These are phyloP conservation scores for Premnoplex brunnescens DNA, from an alignment of 2,797 vertebrate species.

Conservation along the genomic window DNA sequence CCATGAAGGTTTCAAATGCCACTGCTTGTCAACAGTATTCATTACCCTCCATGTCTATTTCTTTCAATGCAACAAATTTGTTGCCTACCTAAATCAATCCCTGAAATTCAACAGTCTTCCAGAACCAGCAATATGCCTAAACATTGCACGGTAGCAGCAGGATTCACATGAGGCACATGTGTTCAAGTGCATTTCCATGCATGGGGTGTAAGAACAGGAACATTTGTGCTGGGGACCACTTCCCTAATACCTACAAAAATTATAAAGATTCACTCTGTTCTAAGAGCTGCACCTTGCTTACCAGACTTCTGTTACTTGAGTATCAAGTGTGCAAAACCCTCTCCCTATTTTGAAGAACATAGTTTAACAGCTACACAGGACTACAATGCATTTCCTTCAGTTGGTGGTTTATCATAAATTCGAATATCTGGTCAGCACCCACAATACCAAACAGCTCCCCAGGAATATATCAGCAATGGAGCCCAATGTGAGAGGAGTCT, in stretches of 20 bases:
- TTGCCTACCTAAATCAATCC: neutral
- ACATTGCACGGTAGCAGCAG: neutral
- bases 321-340: neutral
- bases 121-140: neutral
- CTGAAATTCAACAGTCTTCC: neutral
- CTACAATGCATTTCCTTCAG: neutral
- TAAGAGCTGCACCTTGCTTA: neutral
- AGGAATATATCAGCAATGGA: neutral
- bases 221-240: neutral
- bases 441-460: neutral
- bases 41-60: neutral
- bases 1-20: neutral
- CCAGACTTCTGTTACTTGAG: neutral
- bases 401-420: neutral
- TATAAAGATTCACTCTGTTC: neutral
- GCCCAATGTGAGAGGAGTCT: neutral
- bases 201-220: neutral
- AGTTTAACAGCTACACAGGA: neutral
- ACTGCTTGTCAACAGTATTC: neutral
- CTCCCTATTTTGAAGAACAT: neutral
- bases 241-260: neutral
- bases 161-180: fast-evolving
- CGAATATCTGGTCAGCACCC: fast-evolving
- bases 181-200: neutral
- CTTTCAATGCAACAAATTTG: neutral